These are phyloP conservation scores for Osmoderma eremita DNA, from an alignment of 2,888 invertebrate species.

Conservation along the genomic window DNA sequence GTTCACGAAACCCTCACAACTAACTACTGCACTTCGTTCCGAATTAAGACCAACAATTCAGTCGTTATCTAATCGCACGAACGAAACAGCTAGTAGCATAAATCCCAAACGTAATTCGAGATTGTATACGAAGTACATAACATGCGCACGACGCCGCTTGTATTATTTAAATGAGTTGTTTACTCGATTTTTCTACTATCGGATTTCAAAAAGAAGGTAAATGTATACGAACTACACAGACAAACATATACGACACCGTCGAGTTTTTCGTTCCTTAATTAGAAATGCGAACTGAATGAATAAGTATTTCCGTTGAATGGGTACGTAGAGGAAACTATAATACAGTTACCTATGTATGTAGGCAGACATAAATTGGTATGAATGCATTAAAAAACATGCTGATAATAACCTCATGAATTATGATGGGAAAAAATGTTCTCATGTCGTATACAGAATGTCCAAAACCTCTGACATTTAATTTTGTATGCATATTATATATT, in stretches of 20 bases:
- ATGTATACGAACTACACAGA: too few species aligned
- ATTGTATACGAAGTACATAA: conserved; percentile 8
- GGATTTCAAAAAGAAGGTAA: conserved; percentile 21
- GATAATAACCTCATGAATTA: conserved; percentile 13
- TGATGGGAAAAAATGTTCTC: conserved; percentile 2
- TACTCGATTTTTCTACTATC: conserved; percentile 28
- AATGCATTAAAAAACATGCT: conserved; percentile 18
- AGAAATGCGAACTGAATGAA: conserved; percentile 32
- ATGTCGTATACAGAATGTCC: too few species aligned
- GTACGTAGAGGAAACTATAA: conserved; percentile 22
- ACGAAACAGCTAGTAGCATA: conserved; percentile 1
- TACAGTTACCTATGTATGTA: conserved; percentile 9
- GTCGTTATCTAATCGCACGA: conserved; percentile 17
- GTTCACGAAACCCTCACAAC: background rate
- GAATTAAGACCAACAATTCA: conserved; percentile 20
- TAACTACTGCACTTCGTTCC: background rate
- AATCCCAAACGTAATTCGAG: conserved; percentile 29
- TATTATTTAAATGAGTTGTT: conserved; percentile 32
- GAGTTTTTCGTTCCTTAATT: conserved; percentile 33
- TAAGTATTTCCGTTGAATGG: conserved; percentile 29
- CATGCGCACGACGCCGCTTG: conserved; percentile 4
- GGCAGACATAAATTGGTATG: conserved; percentile 30
- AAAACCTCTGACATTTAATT: too few species aligned
- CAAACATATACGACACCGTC: conserved; percentile 11
- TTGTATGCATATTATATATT: too few species aligned